A percentile compares a stretch with the other conserved stretches of the same genome.
Evolutionary conservation across 2,888 invertebrate genomes (phyloP).

Genomic region (Urechis unicinctus): DNA sequence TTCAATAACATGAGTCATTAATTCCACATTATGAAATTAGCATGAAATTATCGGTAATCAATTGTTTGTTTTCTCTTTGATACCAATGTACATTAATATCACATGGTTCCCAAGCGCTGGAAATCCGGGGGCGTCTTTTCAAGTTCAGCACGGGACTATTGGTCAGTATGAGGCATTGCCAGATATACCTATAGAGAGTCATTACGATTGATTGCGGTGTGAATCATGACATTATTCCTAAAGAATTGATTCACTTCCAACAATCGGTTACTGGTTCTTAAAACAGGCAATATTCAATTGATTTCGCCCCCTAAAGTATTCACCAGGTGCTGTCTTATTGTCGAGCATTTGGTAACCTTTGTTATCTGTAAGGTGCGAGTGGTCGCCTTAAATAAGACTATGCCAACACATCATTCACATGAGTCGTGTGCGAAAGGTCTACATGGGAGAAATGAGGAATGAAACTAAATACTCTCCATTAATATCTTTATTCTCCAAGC

Average conservation of each 20-base stretch:
- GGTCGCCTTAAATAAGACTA: constrained; percentile 16
- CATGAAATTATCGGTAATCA: not conserved
- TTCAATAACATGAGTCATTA: no score
- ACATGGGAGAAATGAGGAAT: constrained; percentile 16
- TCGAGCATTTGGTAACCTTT: no score
- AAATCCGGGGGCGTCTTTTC: constrained; percentile 87
- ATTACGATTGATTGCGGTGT: no score
- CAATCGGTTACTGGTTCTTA: no score
- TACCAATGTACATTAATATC: constrained; percentile 45
- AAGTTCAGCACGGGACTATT: constrained; percentile 63
- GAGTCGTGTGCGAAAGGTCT: constrained; percentile 15
- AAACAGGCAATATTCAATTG: no score
- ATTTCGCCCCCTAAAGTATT: no score
- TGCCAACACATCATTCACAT: constrained; percentile 9
- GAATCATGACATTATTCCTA: no score
- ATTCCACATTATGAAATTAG: no score
- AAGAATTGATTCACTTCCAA: no score
- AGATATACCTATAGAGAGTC: no score
- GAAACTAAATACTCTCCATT: not conserved
- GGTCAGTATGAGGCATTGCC: constrained; percentile 23
- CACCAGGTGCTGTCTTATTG: no score
- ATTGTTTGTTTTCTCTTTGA: constrained; percentile 17
- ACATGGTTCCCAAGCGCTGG: constrained; percentile 69
- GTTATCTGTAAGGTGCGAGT: constrained; percentile 20
- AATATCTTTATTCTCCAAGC: not conserved